Evolutionary conservation across 1,140 invertebrate genomes (phyloP).

Genomic region (Sinella curviseta): DNA sequence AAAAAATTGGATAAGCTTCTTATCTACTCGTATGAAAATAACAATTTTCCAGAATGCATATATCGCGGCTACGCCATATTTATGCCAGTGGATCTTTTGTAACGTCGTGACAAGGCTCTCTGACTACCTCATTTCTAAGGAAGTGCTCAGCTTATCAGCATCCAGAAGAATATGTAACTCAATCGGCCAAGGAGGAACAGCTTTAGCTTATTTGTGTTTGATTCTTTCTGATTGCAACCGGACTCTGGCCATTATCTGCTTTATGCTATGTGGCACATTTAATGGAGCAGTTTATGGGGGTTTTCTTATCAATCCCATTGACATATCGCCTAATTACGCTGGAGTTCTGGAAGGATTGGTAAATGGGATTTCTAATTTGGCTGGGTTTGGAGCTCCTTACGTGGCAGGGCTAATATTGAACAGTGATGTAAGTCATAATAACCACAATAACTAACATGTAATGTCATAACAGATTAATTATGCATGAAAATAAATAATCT

Average conservation of each 20-base stretch:
- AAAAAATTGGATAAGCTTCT: too few species aligned
- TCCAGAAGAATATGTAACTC: conserved; percentile 40
- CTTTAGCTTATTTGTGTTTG: conserved; percentile 40
- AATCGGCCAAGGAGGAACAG: conserved; percentile 46
- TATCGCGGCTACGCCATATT: neutral
- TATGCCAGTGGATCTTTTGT: neutral
- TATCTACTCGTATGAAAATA: too few species aligned
- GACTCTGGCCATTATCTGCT: conserved; percentile 18
- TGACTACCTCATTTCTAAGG: neutral
- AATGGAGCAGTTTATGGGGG: conserved; percentile 37
- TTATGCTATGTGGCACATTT: conserved; percentile 25
- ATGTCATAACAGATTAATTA: too few species aligned
- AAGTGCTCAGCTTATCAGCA: conserved; percentile 1
- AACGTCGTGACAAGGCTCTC: conserved; percentile 5
- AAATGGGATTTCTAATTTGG: conserved; percentile 61
- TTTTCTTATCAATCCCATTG: conserved; percentile 34
- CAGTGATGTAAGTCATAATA: conserved; percentile 33
- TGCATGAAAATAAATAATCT: too few species aligned
- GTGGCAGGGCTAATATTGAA: conserved; percentile 38
- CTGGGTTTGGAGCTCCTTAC: conserved; percentile 59
- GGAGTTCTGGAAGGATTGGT: conserved; percentile 59
- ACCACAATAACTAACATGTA: neutral
- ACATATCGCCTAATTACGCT: conserved; percentile 35
- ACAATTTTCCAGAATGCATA: conserved; percentile 14
- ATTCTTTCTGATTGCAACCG: conserved; percentile 47